Percentiles rank a stretch among this genome's conserved stretches.
Evolutionary conservation across 2,797 vertebrate species (phyloP).

Genomic region (Streptopelia turtur): DNA sequence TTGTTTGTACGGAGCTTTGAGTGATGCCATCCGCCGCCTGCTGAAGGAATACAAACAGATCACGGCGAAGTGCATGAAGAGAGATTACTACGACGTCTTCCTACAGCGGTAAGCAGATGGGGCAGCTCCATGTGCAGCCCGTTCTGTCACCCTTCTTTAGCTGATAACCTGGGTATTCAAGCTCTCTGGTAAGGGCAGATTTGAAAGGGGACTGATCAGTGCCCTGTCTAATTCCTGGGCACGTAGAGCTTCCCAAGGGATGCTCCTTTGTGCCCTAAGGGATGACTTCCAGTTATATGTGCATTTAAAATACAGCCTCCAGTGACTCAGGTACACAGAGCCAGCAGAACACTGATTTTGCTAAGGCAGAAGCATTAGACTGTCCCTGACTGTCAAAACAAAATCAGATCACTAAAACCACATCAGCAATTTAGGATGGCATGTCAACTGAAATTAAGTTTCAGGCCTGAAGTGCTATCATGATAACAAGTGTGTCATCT

Average conservation of each 20-base stretch:
- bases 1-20: conserved; percentile 93
- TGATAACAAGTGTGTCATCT: neutral
- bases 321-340: neutral
- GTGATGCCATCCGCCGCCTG: conserved; percentile 87
- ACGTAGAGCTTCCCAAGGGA: neutral
- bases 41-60: conserved; percentile 96
- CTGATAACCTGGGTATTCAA: neutral
- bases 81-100: conserved; percentile 92
- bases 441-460: neutral
- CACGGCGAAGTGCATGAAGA: conserved; percentile 87
- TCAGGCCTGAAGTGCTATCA: neutral
- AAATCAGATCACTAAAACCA: neutral
- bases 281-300: neutral
- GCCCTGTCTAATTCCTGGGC: neutral
- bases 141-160: neutral
- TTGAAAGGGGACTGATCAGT: neutral
- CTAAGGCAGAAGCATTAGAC: neutral
- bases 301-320: neutral
- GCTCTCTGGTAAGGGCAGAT: neutral
- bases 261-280: neutral
- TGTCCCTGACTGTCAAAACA: neutral
- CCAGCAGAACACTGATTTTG: neutral
- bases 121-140: neutral
- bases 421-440: neutral
- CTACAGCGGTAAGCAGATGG: conserved; percentile 85